A percentile compares a stretch with the other conserved stretches of the same genome.
Conservation (phyloP, 2,888 invertebrate species). For the Hoplodrina ambigua region DNA sequence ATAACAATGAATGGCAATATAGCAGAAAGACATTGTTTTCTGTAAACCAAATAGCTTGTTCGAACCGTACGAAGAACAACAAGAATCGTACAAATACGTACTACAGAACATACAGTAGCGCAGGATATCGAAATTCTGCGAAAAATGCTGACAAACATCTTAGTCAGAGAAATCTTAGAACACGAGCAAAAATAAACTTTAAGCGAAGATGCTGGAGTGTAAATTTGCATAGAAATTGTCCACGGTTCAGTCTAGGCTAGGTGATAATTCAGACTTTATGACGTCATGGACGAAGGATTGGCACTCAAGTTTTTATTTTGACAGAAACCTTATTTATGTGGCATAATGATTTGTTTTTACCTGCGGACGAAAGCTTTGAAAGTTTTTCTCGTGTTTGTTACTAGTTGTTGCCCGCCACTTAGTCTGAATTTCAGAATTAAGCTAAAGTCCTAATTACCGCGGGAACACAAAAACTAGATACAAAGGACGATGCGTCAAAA, state of each 20-base stretch:
- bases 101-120: not conserved
- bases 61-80: not conserved
- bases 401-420: too few relatives aligned
- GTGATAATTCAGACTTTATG: constrained; percentile 19
- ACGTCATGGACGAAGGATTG: constrained; percentile 13
- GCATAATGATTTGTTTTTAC: constrained; percentile 4
- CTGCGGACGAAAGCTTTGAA: not conserved
- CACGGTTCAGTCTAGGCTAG: constrained; percentile 3
- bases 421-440: too few relatives aligned
- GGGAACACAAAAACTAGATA: too few relatives aligned
- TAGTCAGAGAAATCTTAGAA: not conserved
- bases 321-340: constrained; percentile 19
- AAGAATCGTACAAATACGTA: not conserved
- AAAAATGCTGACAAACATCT: constrained; percentile 28
- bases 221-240: constrained; percentile 4
- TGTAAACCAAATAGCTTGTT: not conserved
- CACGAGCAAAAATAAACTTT: constrained; percentile 13
- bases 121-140: constrained; percentile 17
- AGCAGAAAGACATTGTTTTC: too few relatives aligned
- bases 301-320: constrained; percentile 29
- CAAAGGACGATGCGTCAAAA: too few relatives aligned
- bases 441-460: too few relatives aligned
- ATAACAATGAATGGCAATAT: too few relatives aligned
- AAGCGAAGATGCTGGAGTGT: not conserved
- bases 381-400: not conserved